phyloP scores from a whole-genome alignment of 2,888 invertebrate species.

The Andrena dorsata region DNA sequence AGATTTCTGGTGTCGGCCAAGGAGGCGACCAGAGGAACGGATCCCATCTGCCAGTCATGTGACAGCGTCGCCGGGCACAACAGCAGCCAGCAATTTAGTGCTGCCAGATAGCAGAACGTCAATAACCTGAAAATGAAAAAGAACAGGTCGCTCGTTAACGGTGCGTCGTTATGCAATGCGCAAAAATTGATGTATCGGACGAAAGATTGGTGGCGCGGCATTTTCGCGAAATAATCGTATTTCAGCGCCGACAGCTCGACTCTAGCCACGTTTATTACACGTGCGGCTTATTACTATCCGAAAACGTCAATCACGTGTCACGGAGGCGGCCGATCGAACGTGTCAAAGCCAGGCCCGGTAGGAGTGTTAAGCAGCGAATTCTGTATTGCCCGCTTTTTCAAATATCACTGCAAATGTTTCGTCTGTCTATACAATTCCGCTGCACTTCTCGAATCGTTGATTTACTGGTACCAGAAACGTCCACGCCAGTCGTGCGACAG shows the following conservation, averaged over 20 bases:
- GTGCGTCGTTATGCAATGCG: slow-evolving; percentile 15
- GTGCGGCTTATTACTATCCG: slow-evolving; percentile 53
- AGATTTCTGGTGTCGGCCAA: slow-evolving; percentile 91
- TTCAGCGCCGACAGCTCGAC: slow-evolving; percentile 20
- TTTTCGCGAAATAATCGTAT: slow-evolving; percentile 49
- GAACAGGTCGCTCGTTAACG: slow-evolving; percentile 29
- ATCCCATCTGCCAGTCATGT: slow-evolving; percentile 97
- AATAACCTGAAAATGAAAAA: slow-evolving; percentile 88
- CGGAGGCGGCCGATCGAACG: slow-evolving; percentile 31
- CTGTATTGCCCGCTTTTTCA: slow-evolving; percentile 2
- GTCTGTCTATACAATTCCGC: no score
- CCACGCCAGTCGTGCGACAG: no score
- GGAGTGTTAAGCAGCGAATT: slow-evolving; percentile 15
- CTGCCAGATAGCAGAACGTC: slow-evolving; percentile 93
- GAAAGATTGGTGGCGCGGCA: slow-evolving; percentile 5
- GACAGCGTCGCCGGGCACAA: slow-evolving; percentile 91
- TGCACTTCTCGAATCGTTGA: no score
- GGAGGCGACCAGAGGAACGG: slow-evolving; percentile 91
- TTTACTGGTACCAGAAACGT: no score
- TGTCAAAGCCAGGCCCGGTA: slow-evolving; percentile 30
- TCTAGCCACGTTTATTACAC: slow-evolving; percentile 25
- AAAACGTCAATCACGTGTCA: slow-evolving; percentile 52
- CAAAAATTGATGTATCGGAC: not conserved
- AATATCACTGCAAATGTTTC: not conserved
- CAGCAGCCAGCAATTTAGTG: slow-evolving; percentile 94